phyloP scores from a whole-genome alignment of 2,888 invertebrate species.

The Euspilapteryx auroguttella region DNA sequence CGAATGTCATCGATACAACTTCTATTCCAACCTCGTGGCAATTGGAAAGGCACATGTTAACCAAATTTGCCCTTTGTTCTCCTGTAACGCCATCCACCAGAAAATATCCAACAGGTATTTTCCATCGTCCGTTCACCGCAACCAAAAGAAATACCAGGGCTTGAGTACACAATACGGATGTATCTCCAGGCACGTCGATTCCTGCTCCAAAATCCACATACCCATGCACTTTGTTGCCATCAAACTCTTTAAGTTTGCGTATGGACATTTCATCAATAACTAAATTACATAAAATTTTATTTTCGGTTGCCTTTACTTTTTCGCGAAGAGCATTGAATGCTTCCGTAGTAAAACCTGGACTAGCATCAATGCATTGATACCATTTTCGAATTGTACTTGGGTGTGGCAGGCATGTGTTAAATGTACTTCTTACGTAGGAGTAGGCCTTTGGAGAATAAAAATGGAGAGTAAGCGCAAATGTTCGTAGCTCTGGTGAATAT shows the following conservation, averaged over 20 bases:
- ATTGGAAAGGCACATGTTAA: conserved; percentile 9
- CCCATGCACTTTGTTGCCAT: conserved; percentile 8
- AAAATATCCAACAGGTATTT: conserved; percentile 16
- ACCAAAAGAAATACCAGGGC: conserved; percentile 14
- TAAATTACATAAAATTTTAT: conserved; percentile 10
- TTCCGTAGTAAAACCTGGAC: conserved; percentile 14
- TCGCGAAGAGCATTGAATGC: conserved; percentile 11
- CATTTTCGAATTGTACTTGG: conserved; percentile 13
- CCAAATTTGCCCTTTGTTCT: conserved; percentile 9
- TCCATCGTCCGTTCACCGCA: conserved; percentile 13
- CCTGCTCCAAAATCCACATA: conserved; percentile 9
- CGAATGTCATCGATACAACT: conserved; percentile 11
- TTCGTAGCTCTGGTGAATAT: conserved; percentile 6
- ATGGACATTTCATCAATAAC: conserved; percentile 14
- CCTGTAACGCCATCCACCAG: conserved; percentile 11
- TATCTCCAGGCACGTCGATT: background rate
- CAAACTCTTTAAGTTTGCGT: conserved; percentile 10
- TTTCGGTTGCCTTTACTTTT: conserved; percentile 5
- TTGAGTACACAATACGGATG: conserved; percentile 5
- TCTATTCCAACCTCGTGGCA: conserved; percentile 11
- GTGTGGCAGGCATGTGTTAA: conserved; percentile 11
- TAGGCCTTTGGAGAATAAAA: conserved; percentile 1
- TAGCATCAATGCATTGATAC: conserved; percentile 12
- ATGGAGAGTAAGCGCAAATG: background rate
- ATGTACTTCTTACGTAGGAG: background rate